Base-by-base conservation (phyloP, 1,140 invertebrate genomes). In the Anastatus disparis region DNA sequence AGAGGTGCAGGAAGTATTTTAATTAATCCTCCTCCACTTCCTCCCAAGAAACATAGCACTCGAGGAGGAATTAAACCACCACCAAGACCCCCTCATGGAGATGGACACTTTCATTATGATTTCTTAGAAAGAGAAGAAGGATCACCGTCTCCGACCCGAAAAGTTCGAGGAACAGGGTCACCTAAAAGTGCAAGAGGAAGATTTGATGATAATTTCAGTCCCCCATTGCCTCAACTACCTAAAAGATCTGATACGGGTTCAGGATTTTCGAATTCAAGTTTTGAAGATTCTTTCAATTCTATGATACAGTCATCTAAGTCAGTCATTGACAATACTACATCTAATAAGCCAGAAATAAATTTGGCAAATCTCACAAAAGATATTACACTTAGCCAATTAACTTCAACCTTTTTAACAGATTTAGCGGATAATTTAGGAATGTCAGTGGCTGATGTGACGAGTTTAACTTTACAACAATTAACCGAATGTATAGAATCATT, bases 401-500 rank as follows among this genome's bases (percentile, higher is more conserved):
- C 94, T 10, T 92, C 93, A 3, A 89, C 93, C 76, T 92, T 93
- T 71, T 88, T 95, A 71, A 91, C 91, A 71, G 93, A 96, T 56
- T 82, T 95, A 69, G 93, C 94, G 0, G 75, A 79, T 24, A 93
- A 92, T 78, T 83, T 96, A 20, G 89, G 90, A 65, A 92, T 95
- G 76, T 93, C 92, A 0, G 89, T 93, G 0, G 87, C 87, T 42
- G 89, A 93, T 72, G 83, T 96, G n/a, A 93, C 93, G 29, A 92
- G 90, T 67, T 91, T 95, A 90, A 95, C 94, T 0, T 83, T 96
- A 48, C 92, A 93, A 13, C 93, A 95, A 82, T 87, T 95, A 24
- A 95, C 94, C 0, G 89, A 91, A 66, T 93, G 92, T 81, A 86
- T 95, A 9, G 89, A 91, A 2, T 81, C 35, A 27, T 71, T 87